phyloP scores from a whole-genome alignment of 2,888 invertebrate genomes.

The Melieria crassipennis region DNA sequence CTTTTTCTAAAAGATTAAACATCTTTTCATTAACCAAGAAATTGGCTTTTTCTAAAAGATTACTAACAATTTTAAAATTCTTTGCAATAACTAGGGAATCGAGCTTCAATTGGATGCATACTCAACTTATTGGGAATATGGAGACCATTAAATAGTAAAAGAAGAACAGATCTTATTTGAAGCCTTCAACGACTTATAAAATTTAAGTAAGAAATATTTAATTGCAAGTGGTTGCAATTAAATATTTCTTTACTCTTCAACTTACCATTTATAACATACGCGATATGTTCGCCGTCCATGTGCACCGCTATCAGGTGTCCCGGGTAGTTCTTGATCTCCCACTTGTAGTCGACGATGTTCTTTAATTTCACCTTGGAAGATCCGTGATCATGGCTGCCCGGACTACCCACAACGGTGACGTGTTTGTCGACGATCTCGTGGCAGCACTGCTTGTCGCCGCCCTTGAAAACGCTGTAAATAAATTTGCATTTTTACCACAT shows the following conservation, averaged over 20 bases:
- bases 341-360: conserved; percentile 90
- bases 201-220: too few relatives aligned
- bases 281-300: conserved; percentile 84
- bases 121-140: too few relatives aligned
- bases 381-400: conserved; percentile 80
- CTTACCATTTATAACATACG: conserved; percentile 90
- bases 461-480: conserved; percentile 53
- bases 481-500: neutral
- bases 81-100: too few relatives aligned
- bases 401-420: conserved; percentile 76
- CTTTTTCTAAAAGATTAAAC: too few relatives aligned
- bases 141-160: too few relatives aligned
- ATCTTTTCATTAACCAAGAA: too few relatives aligned
- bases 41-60: too few relatives aligned
- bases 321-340: conserved; percentile 88
- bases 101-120: too few relatives aligned
- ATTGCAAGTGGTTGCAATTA: too few relatives aligned
- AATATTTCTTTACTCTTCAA: neutral
- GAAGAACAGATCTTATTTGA: too few relatives aligned
- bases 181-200: too few relatives aligned
- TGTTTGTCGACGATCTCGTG: conserved; percentile 66
- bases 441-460: conserved; percentile 58
- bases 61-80: too few relatives aligned
- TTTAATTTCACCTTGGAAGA: conserved; percentile 91
- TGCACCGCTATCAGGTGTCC: conserved; percentile 92